Base-by-base conservation (phyloP, 2,797 vertebrate genomes). In the Oreonectes daqikongensis region DNA sequence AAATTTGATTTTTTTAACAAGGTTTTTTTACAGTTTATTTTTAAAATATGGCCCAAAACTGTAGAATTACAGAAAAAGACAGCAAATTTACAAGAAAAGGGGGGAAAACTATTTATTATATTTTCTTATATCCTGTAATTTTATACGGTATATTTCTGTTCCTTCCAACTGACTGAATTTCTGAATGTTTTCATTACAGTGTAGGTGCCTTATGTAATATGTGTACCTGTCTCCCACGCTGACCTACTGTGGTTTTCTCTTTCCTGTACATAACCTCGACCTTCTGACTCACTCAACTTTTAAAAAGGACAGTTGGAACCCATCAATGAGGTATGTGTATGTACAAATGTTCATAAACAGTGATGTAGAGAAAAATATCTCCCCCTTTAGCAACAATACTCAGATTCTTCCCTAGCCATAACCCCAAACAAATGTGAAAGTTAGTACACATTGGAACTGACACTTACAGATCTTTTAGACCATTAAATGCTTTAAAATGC, bases 251-350 rank as follows among this genome's bases (percentile, higher is more conserved):
- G 81, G 86, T 71, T 22, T 24, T 30, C 24, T 63, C 48, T 55
- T 73, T 65, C 24, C 35, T 81, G 67, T 24, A 9, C 50, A 22
- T 61, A 24, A 67, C 57, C 35, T 64, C 4, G 20, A 72, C 40
- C 59, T 64, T 82, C 84, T 89, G 81, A 88, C 90, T 88, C 82
- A 68, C 84, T 80, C 7, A 86, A 89, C 86, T 88, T 93, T 88
- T 93, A 92, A 94, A 95, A 95, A 95, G 93, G 93, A 92, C 93
- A 95, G 95, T 88, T 95, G 95, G 95, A 95, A 90, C 95, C 94
- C 85, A 92, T 95, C 91, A 94, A 93, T 80, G 93, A 95, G 93
- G 95, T 95, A 90, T 90, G 94, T 89, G 2, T 24, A 5, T 50
- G 18, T 66, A 24, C 22, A 38, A 17, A 12, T 42, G 40, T 14